Evolutionary conservation across 2,888 invertebrate species (phyloP).

Genomic region (Eledona agricola): DNA sequence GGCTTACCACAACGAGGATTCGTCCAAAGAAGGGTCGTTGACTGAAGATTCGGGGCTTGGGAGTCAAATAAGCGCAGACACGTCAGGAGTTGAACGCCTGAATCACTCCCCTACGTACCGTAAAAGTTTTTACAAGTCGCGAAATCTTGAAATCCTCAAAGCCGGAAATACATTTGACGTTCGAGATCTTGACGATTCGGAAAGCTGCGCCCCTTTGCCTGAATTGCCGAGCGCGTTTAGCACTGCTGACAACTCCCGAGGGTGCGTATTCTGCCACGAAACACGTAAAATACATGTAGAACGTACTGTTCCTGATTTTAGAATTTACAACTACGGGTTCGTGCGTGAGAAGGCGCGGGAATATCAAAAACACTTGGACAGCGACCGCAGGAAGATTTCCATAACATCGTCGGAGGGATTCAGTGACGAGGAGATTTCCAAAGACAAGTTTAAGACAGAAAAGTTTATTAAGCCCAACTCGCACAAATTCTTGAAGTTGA

Average conservation of each 20-base stretch:
- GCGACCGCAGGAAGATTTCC: conserved; percentile 59
- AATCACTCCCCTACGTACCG: conserved; percentile 57
- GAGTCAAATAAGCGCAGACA: conserved; percentile 52
- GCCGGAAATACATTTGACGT: conserved; percentile 81
- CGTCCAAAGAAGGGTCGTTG: conserved; percentile 68
- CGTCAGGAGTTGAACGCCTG: conserved; percentile 54
- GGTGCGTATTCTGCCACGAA: conserved; percentile 30
- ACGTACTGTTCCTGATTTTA: conserved; percentile 16
- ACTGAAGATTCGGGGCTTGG: conserved; percentile 73
- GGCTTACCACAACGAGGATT: conserved; percentile 60
- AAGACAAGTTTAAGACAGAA: conserved; percentile 69
- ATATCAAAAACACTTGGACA: conserved; percentile 64
- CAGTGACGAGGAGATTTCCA: conserved; percentile 69
- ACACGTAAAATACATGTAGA: not conserved
- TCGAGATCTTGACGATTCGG: conserved; percentile 70
- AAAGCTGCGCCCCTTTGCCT: conserved; percentile 72
- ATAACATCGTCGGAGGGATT: conserved; percentile 58
- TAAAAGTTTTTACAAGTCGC: conserved; percentile 64
- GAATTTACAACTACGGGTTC: conserved; percentile 59
- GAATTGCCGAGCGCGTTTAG: conserved; percentile 67
- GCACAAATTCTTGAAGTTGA: conserved; percentile 55
- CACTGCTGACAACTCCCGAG: conserved; percentile 43
- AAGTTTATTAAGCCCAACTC: conserved; percentile 47
- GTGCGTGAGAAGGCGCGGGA: conserved; percentile 64
- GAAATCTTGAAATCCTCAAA: conserved; percentile 78